Conservation (phyloP, 2,797 vertebrate genomes). For the Arremon brunneinucha region DNA sequence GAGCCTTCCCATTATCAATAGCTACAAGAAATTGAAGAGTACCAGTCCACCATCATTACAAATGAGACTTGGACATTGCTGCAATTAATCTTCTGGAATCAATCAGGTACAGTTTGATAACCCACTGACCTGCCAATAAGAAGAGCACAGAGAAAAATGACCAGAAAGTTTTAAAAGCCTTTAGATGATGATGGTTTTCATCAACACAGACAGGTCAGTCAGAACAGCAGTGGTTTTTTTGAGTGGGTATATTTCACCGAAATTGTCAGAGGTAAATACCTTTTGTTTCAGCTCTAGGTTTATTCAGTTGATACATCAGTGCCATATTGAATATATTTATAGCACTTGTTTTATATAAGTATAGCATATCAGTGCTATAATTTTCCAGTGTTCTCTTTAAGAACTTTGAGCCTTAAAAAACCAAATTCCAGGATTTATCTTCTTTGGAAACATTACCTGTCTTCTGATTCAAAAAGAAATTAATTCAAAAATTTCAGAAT, state of each 20-base stretch:
- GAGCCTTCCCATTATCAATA: background rate
- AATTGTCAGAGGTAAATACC: background rate
- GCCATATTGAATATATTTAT: background rate
- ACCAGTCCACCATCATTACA: background rate
- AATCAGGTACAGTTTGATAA: background rate
- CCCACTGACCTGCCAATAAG: background rate
- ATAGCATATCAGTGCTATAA: background rate
- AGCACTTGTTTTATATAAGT: background rate
- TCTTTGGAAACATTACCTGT: background rate
- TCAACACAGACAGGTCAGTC: background rate
- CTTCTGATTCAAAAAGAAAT: background rate
- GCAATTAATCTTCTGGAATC: constrained; percentile 18
- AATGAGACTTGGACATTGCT: background rate
- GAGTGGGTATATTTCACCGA: background rate
- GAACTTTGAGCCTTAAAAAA: background rate
- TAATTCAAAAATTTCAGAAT: background rate
- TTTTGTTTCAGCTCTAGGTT: background rate
- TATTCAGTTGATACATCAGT: background rate
- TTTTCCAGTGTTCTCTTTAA: background rate
- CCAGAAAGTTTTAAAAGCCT: background rate
- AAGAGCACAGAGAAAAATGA: background rate
- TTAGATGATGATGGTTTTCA: background rate
- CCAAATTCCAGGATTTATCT: background rate
- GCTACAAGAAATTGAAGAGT: background rate
- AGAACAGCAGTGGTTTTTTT: background rate